A percentile compares a stretch with the other conserved stretches of the same genome.
These are phyloP conservation scores for Nephrotoma guestfalica DNA, from an alignment of 2,888 invertebrate genomes.

Conservation along the genomic window DNA sequence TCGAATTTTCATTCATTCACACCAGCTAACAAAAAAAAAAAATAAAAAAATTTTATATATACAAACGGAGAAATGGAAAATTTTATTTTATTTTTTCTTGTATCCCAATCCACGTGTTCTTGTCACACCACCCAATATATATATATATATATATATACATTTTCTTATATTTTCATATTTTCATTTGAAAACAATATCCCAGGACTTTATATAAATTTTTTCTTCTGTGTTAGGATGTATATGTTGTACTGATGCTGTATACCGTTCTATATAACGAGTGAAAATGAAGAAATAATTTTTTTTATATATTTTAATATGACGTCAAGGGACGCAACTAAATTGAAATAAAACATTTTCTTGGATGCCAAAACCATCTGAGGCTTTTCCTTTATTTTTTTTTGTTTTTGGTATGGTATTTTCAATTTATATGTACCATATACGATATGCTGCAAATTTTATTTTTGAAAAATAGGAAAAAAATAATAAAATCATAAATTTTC, in stretches of 20 bases:
- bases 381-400: background rate
- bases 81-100: background rate
- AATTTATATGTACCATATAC: background rate
- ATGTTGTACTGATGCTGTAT: background rate
- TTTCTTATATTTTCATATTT: background rate
- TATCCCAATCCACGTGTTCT: slow-evolving; percentile 2
- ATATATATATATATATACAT: background rate
- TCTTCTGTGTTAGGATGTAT: background rate
- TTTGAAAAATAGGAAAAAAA: background rate
- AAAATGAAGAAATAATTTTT: background rate
- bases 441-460: background rate
- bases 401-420: background rate
- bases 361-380: slow-evolving; percentile 3
- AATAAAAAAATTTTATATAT: background rate
- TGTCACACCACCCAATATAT: background rate
- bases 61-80: background rate
- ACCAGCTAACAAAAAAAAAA: background rate
- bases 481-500: background rate
- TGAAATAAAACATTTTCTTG: slow-evolving; percentile 6
- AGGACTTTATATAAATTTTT: slow-evolving; percentile 1
- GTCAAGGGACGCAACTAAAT: slow-evolving; percentile 5
- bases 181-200: slow-evolving; percentile 1
- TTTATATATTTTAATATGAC: slow-evolving; percentile 3
- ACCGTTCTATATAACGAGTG: background rate
- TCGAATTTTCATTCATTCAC: slow-evolving; percentile 1